Conservation (phyloP, 2,888 invertebrate genomes). For the Chelonus formosanus region DNA sequence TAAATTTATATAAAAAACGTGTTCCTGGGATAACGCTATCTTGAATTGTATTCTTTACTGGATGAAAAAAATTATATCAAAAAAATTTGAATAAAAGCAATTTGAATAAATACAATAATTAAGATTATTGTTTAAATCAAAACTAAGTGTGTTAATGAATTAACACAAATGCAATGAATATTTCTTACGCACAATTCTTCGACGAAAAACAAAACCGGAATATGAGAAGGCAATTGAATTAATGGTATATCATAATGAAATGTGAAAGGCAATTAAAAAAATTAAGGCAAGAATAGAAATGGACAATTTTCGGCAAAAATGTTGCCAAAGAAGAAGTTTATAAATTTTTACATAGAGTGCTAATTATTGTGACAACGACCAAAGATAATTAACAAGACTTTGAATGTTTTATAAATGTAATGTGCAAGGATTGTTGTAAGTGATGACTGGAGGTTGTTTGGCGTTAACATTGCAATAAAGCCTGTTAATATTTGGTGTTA, state of each 20-base stretch:
- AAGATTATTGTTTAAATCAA: too few relatives aligned
- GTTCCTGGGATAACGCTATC: background rate
- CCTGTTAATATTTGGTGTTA: slow-evolving; percentile 22
- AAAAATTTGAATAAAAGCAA: slow-evolving; percentile 6
- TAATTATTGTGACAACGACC: slow-evolving; percentile 46
- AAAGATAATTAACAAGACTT: slow-evolving; percentile 40
- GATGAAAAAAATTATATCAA: background rate
- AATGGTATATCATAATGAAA: slow-evolving; percentile 10
- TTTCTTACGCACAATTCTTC: slow-evolving; percentile 30
- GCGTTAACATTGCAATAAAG: slow-evolving; percentile 9
- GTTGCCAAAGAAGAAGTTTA: slow-evolving; percentile 55
- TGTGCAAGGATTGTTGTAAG: slow-evolving; percentile 10
- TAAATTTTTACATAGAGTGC: slow-evolving; percentile 46
- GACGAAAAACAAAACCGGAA: slow-evolving; percentile 13
- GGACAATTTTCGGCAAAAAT: slow-evolving; percentile 44
- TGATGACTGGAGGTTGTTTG: slow-evolving; percentile 1
- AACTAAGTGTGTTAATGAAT: background rate
- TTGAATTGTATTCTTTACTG: background rate
- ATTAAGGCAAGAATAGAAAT: slow-evolving; percentile 12
- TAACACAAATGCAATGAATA: slow-evolving; percentile 37
- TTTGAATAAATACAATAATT: background rate
- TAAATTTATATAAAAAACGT: slow-evolving; percentile 10
- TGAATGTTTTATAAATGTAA: background rate
- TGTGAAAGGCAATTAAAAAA: background rate
- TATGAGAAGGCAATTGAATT: slow-evolving; percentile 30